Conservation (phyloP, 2,888 invertebrate species). For the Penaeus monodon region DNA sequence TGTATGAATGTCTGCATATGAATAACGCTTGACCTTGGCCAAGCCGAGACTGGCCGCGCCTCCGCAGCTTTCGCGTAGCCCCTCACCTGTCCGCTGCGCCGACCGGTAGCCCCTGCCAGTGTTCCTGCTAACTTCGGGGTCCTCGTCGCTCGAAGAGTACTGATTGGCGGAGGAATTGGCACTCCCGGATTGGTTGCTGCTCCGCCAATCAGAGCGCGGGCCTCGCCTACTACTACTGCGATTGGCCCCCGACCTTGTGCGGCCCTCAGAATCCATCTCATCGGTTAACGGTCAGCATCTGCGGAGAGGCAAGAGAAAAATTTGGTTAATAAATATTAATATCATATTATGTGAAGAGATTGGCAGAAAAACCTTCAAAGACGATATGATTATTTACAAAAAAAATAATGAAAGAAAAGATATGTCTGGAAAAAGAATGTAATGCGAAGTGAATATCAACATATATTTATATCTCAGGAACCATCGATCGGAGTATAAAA, state of each 20-base stretch:
- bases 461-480: no score
- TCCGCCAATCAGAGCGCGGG: slow-evolving; percentile 55
- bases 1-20: background rate
- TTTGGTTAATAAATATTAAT: background rate
- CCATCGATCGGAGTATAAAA: no score
- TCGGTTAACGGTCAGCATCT: slow-evolving; percentile 43
- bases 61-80: no score
- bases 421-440: no score
- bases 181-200: slow-evolving; percentile 56
- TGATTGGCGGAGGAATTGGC: slow-evolving; percentile 50
- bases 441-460: no score
- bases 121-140: slow-evolving; percentile 50
- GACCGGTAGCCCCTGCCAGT: slow-evolving; percentile 44
- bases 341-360: background rate
- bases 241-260: slow-evolving; percentile 53
- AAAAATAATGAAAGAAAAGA: no score
- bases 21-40: no score
- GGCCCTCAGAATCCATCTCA: slow-evolving; percentile 57
- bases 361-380: no score
- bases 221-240: slow-evolving; percentile 55
- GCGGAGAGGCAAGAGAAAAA: background rate
- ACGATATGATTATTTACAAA: no score
- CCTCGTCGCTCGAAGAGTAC: slow-evolving; percentile 57
- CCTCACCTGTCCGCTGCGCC: slow-evolving; percentile 54
- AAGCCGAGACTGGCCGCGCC: no score